Percentiles rank a stretch among this genome's conserved stretches.
Conservation (phyloP, 2,797 vertebrate genomes). For the Rhinella marina region DNA sequence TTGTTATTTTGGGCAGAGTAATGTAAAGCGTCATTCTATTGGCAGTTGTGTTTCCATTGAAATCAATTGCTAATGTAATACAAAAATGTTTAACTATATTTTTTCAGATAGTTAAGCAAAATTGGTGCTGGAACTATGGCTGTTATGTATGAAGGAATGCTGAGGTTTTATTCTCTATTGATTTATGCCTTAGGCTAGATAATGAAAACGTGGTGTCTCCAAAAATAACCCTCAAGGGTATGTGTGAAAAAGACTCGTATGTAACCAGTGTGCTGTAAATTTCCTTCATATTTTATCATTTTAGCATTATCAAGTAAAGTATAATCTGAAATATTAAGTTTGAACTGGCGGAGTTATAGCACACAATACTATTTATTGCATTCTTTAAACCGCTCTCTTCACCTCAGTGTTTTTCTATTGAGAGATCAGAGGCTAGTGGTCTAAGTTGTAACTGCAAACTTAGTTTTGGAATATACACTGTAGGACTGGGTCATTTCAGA, state of each 20-base stretch:
- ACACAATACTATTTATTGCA: constrained; percentile 41
- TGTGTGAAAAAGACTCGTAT: background rate
- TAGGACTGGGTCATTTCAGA: constrained; percentile 53
- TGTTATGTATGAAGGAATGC: constrained; percentile 1
- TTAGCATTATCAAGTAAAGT: constrained; percentile 32
- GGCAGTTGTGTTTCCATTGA: too few relatives aligned
- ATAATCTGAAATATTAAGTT: constrained; percentile 40
- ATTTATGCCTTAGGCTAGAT: background rate
- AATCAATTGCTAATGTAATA: background rate
- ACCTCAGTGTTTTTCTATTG: constrained; percentile 52
- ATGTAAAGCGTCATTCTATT: too few relatives aligned
- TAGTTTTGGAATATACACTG: constrained; percentile 20
- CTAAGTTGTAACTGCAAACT: constrained; percentile 22
- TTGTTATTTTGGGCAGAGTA: too few relatives aligned
- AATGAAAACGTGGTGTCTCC: constrained; percentile 18
- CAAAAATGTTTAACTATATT: background rate
- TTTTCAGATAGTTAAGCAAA: background rate
- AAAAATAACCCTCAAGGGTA: constrained; percentile 15
- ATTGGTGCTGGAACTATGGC: background rate
- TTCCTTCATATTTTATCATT: constrained; percentile 41
- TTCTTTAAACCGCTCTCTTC: constrained; percentile 52
- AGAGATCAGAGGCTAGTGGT: constrained; percentile 45
- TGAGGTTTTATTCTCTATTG: background rate
- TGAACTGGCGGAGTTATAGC: constrained; percentile 47
- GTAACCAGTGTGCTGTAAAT: constrained; percentile 38